Base-by-base conservation (phyloP, 2,888 invertebrate species). In the Mesorhabditis sp. region DNA sequence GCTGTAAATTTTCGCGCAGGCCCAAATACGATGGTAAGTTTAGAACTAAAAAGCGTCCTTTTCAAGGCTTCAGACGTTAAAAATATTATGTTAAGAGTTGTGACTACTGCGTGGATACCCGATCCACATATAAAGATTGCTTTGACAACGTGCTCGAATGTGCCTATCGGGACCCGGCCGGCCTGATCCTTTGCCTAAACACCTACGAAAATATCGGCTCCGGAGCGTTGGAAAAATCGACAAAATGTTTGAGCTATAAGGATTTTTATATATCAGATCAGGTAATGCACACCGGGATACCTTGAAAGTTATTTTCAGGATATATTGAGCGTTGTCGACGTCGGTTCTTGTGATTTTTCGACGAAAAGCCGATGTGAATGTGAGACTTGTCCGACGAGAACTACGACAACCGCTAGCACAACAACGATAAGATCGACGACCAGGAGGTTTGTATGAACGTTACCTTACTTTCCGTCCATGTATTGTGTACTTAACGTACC, bases 61-160 rank as follows among this genome's bases (percentile, higher is more conserved):
- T 10, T 10, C 64, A 41, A 64, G 15, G 15, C 15, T 28, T 13
- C 10, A 13, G 7, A 64, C 64, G 1, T 13, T 58, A 28, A 15
- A 41, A 13, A 6, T 13, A 15, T 65, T 2, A 15, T 43, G 13
- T 42, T 45, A 15, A 77, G 77, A 75, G 72, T 45, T 78, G 80
- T 69, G 72, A 70, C 10, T 80, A 76, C 62, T 80, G 80, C 43
- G 77, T 80, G 6, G 80, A 80, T 65, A 71, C 76, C 10, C 65
- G 80, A 0, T 80, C 80, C 0, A 75, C 77, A 0, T 75, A 77
- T 42, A 73, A 70, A 13, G 73, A 78, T 50, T 80, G 80, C 45
- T 80, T 78, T 72, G 76, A 77, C n/a, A 75, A 80, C 65, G 77
- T 80, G 13, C 74, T 80, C 7, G 80, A 80, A 66, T 80, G 80